These are phyloP conservation scores for Aphaenogaster ashmeadi DNA, from an alignment of 1,140 invertebrate species.

Conservation along the genomic window DNA sequence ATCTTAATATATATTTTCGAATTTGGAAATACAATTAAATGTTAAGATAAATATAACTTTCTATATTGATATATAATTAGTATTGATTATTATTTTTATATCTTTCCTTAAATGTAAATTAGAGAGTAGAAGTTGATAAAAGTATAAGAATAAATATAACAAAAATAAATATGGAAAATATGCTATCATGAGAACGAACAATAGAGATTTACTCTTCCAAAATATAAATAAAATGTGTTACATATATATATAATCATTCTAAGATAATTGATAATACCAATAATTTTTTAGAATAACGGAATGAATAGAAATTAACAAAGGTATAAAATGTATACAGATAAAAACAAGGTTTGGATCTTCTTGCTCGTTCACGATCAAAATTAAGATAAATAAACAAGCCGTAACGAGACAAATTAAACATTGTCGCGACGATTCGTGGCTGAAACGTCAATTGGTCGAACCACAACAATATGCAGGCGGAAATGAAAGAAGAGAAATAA, in stretches of 20 bases:
- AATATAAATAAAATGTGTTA: not conserved
- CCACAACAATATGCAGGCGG: not conserved
- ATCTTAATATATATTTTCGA: not conserved
- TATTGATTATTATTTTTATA: not conserved
- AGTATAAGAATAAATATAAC: too few relatives aligned
- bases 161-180: too few relatives aligned
- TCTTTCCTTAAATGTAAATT: too few relatives aligned
- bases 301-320: not conserved
- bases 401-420: not conserved
- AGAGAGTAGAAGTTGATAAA: not conserved
- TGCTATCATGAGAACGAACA: too few relatives aligned
- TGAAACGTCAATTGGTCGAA: conserved; percentile 26
- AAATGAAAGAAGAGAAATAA: conserved; percentile 28
- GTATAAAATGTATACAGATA: not conserved
- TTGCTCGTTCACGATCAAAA: not conserved
- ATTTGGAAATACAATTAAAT: not conserved
- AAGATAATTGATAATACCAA: not conserved
- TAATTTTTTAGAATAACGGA: not conserved
- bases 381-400: conserved; percentile 1
- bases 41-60: not conserved
- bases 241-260: not conserved
- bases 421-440: conserved; percentile 4
- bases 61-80: not conserved
- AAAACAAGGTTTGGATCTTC: not conserved
- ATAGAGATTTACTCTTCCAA: not conserved